phyloP scores from a whole-genome alignment of 2,888 invertebrate genomes.

The Torymus tubicola region DNA sequence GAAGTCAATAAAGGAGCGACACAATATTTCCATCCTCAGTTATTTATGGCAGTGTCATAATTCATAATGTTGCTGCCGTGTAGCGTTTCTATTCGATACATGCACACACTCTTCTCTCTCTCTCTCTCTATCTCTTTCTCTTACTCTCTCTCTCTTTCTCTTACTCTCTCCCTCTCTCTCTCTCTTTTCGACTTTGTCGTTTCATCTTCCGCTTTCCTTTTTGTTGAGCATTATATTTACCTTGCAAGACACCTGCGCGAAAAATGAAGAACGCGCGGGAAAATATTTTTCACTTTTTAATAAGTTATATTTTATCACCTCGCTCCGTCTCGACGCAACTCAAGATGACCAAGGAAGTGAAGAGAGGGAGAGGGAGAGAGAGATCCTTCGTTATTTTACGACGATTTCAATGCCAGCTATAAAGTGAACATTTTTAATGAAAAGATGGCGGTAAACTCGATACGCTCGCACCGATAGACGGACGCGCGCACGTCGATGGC shows the following conservation, averaged over 20 bases:
- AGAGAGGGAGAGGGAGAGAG: neutral
- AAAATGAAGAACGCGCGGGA: neutral
- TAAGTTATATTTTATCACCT: too few species aligned
- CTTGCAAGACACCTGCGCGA: too few species aligned
- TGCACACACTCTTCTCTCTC: conserved; percentile 25
- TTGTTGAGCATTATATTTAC: too few species aligned
- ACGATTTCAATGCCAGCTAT: conserved; percentile 36
- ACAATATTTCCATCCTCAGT: conserved; percentile 72
- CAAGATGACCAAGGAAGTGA: neutral
- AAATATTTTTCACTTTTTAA: neutral
- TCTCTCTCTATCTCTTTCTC: neutral
- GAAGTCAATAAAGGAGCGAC: conserved; percentile 73
- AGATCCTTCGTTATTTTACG: conserved; percentile 15
- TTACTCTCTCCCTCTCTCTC: neutral
- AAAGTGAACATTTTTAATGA: conserved; percentile 53
- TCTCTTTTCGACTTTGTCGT: neutral
- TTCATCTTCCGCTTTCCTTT: neutral
- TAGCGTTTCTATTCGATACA: neutral
- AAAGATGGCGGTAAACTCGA: conserved; percentile 35
- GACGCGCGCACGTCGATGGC: neutral
- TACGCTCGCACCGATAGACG: conserved; percentile 9
- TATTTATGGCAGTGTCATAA: conserved; percentile 67
- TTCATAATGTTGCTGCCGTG: conserved; percentile 2
- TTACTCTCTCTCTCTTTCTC: neutral
- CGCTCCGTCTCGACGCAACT: neutral